Evolutionary conservation across 2,797 vertebrate species (phyloP).

Genomic region (Limosa lapponica): DNA sequence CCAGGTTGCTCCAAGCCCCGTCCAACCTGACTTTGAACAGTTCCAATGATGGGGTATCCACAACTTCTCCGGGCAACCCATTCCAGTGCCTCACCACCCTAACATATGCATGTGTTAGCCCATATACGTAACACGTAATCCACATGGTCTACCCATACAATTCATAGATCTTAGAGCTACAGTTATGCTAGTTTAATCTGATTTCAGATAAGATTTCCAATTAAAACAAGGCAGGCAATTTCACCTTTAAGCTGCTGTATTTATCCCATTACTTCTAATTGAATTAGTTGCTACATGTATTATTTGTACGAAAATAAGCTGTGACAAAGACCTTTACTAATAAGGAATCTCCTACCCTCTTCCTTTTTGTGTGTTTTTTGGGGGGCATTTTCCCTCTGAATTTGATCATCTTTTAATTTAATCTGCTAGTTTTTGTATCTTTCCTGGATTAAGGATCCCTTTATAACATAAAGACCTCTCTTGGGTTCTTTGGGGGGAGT

Average conservation of each 20-base stretch:
- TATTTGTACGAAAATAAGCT: neutral
- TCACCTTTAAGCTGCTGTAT: neutral
- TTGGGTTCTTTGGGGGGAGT: neutral
- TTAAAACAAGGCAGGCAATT: neutral
- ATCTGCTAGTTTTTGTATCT: neutral
- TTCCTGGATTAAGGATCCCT: neutral
- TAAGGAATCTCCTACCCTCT: neutral
- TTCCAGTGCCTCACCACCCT: neutral
- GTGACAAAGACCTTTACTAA: neutral
- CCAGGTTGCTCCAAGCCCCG: neutral
- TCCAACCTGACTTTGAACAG: neutral
- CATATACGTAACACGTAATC: neutral
- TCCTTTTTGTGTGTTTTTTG: neutral
- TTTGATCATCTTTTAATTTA: neutral
- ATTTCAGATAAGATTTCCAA: neutral
- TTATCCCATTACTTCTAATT: neutral
- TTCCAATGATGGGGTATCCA: neutral
- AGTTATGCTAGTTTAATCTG: neutral
- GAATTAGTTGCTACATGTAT: neutral
- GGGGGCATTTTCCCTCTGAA: neutral
- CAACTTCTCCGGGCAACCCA: rapidly evolving
- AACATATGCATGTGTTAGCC: neutral
- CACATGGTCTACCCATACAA: rapidly evolving
- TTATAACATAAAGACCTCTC: neutral
- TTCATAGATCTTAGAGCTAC: neutral